Percentiles rank a stretch among this genome's conserved stretches.
phyloP scores from a whole-genome alignment of 2,113 vertebrate species.

The Suricata suricatta region DNA sequence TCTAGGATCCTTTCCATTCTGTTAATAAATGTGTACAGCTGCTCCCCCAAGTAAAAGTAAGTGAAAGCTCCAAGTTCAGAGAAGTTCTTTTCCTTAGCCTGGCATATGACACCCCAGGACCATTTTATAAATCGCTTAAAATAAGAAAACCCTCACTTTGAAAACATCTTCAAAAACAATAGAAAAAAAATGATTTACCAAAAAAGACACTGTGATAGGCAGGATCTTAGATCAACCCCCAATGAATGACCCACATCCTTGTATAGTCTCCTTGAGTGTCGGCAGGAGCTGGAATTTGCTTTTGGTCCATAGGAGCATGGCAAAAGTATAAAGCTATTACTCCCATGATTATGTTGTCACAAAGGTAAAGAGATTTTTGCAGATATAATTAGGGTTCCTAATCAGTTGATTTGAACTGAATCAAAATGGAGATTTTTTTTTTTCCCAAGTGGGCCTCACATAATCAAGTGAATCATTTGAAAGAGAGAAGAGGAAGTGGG shows the following conservation, averaged over 20 bases:
- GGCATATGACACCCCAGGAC: not conserved
- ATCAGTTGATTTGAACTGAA: not conserved
- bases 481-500: not conserved
- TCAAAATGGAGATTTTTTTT: not conserved
- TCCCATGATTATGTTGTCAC: not conserved
- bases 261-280: not conserved
- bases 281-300: not conserved
- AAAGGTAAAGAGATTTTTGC: not conserved
- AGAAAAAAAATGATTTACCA: not conserved
- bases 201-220: not conserved
- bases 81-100: constrained; percentile 23
- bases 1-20: not conserved
- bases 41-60: not conserved
- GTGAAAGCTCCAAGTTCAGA: not conserved
- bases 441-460: not conserved
- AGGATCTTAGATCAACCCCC: not conserved
- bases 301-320: not conserved
- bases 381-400: not conserved
- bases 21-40: constrained; percentile 1
- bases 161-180: not conserved
- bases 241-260: not conserved
- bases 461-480: not conserved
- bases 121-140: not conserved
- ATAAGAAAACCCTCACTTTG: not conserved
- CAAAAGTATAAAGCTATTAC: not conserved